These are phyloP conservation scores for Aethina tumida DNA, from an alignment of 1,140 invertebrate species.

Conservation along the genomic window DNA sequence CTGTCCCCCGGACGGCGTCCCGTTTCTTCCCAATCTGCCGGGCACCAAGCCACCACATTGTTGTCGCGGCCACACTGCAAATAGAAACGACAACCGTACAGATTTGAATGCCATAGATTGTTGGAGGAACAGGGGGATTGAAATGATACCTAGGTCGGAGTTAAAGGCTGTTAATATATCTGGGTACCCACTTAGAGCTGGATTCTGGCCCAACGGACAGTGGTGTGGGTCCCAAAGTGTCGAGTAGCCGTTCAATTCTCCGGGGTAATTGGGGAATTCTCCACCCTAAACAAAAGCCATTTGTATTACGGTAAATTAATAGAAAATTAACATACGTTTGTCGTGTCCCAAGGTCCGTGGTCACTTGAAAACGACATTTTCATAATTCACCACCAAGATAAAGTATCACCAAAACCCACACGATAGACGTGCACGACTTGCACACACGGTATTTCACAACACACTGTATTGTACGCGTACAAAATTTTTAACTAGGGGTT, in stretches of 20 bases:
- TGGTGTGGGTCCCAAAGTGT: slow-evolving; percentile 34
- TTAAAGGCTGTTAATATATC: slow-evolving; percentile 46
- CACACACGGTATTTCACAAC: too few relatives aligned
- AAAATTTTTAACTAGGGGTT: too few relatives aligned
- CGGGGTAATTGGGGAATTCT: slow-evolving; percentile 33
- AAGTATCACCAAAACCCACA: too few relatives aligned
- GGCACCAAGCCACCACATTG: slow-evolving; percentile 38
- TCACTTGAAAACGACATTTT: slow-evolving; percentile 34
- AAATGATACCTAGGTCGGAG: slow-evolving; percentile 39
- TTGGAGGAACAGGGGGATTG: neutral
- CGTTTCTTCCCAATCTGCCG: slow-evolving; percentile 25
- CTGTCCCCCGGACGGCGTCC: slow-evolving; percentile 28
- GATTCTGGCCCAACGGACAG: slow-evolving; percentile 29
- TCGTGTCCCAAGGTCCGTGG: slow-evolving; percentile 29
- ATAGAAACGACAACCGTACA: neutral
- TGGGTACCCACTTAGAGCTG: slow-evolving; percentile 35
- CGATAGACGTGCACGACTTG: too few relatives aligned
- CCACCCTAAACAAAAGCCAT: slow-evolving; percentile 17
- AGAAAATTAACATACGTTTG: slow-evolving; percentile 22
- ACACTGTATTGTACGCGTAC: too few relatives aligned
- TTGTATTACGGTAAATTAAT: neutral
- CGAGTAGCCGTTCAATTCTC: slow-evolving; percentile 32
- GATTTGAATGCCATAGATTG: too few relatives aligned
- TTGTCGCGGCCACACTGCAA: slow-evolving; percentile 36
- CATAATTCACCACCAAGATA: slow-evolving; percentile 22